phyloP scores from a whole-genome alignment of 2,888 invertebrate genomes.

The Leptinotarsa haldemani region DNA sequence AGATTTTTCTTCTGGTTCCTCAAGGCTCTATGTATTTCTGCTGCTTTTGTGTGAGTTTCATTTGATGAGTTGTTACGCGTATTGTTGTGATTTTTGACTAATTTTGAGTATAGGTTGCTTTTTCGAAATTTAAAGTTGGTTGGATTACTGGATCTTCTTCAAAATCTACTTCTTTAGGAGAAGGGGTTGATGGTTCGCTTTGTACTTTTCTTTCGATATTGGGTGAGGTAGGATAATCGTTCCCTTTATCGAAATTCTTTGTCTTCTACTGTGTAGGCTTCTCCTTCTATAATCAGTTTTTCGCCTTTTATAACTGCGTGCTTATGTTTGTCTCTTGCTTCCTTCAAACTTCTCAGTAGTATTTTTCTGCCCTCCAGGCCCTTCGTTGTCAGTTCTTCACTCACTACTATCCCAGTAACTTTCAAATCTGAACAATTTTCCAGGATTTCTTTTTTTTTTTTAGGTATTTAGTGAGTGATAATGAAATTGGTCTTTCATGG shows the following conservation, averaged over 20 bases:
- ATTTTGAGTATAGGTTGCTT: too few relatives aligned
- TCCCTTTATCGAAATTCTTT: constrained; percentile 6
- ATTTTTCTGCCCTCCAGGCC: constrained; percentile 16
- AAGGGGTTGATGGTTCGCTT: constrained; percentile 20
- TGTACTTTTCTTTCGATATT: constrained; percentile 6
- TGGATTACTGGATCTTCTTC: constrained; percentile 18
- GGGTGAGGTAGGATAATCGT: constrained; percentile 4
- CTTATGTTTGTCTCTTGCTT: constrained; percentile 10
- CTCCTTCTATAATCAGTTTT: constrained; percentile 14
- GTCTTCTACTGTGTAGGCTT: constrained; percentile 16
- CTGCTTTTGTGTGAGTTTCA: constrained; percentile 13
- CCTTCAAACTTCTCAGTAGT: background rate
- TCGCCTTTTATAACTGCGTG: constrained; percentile 17
- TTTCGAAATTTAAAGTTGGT: constrained; percentile 8
- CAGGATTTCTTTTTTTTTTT: background rate
- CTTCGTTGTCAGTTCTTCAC: constrained; percentile 18
- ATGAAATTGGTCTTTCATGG: background rate
- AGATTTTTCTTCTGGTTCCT: constrained; percentile 20
- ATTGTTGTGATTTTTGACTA: too few relatives aligned
- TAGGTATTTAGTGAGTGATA: background rate
- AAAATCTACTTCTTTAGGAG: constrained; percentile 18
- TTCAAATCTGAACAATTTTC: constrained; percentile 15
- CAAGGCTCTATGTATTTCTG: constrained; percentile 12
- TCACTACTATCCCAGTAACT: background rate
- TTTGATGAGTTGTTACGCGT: background rate